A percentile compares a stretch with the other conserved stretches of the same genome.
Conservation (phyloP, 2,113 vertebrate genomes). For the Agapornis roseicollis region DNA sequence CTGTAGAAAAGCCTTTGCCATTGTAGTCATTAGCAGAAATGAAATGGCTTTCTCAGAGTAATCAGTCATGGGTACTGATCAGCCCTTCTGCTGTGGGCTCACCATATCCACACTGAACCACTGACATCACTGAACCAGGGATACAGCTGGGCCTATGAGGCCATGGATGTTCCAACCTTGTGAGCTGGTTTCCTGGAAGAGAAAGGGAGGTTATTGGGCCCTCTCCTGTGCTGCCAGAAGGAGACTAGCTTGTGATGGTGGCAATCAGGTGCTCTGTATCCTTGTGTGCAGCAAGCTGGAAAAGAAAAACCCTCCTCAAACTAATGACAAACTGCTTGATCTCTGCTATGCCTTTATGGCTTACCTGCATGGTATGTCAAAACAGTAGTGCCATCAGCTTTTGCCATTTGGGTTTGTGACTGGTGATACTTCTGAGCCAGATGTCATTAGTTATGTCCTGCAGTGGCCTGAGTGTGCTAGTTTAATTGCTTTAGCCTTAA, state of each 20-base stretch:
- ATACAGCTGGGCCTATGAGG: not conserved
- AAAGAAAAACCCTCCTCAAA: not conserved
- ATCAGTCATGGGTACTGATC: not conserved
- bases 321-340: accelerated
- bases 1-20: not conserved
- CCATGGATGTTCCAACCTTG: accelerated
- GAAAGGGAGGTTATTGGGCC: not conserved
- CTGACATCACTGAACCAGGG: not conserved
- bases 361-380: accelerated
- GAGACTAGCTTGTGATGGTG: not conserved
- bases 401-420: accelerated
- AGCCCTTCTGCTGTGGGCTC: not conserved
- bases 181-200: not conserved
- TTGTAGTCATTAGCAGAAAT: not conserved
- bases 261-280: accelerated
- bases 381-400: accelerated
- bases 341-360: not conserved
- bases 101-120: accelerated
- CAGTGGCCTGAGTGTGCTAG: accelerated
- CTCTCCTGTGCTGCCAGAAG: not conserved
- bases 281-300: not conserved
- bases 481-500: not conserved
- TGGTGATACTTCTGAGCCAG: not conserved
- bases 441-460: not conserved
- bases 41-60: not conserved